Base-by-base conservation (phyloP, 1,140 invertebrate species). In the Hypothenemus hampei region DNA sequence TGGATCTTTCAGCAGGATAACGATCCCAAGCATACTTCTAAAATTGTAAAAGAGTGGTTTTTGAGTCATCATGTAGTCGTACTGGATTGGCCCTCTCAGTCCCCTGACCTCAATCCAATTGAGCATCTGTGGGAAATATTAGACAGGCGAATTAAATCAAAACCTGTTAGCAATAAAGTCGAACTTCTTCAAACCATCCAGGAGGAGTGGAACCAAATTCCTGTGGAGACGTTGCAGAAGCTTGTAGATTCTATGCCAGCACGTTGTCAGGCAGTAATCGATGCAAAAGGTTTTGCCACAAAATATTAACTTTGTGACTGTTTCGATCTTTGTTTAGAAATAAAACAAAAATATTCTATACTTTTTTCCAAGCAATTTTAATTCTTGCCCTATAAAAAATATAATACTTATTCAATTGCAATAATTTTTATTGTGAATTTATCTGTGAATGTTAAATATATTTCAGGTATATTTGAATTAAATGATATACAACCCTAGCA, bases 81-180 rank as follows among this genome's bases (percentile, higher is more conserved):
- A 31, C 26, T 2, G 10, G 8, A 31, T 11, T 44, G 20, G 41
- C 41, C 41, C 20, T 18, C 41, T 21, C 41, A 44, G 41, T 44
- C 20, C 7, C 41, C 41, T 11, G 41, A 44, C 41, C 19, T 44
- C 11, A 44, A 44, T 44, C 19, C 41, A 4, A 44, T 22, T n/a
- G 41, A 44, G 20, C 41, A 23, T 22, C 41, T 44, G 13, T 44
- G 41, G 41, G 41, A 44, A 21, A 13, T 11, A 44, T 21, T 44
- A 22, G 41, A 22, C n/a, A 19, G 20, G 13, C 13, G 41, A 11
- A 31, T 31, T 31, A 31, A 13, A 31, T 31, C 13, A 31, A 31
- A 2, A 2, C 1, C 13, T 31, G 2, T 31, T n/a, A n/a, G n/a
- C n/a, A n/a, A n/a, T n/a, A n/a, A n/a, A n/a, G n/a, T n/a, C n/a